Percentiles rank a stretch among this genome's conserved stretches.
Evolutionary conservation across 1,140 invertebrate genomes (phyloP).

Genomic region (Planococcus citri): DNA sequence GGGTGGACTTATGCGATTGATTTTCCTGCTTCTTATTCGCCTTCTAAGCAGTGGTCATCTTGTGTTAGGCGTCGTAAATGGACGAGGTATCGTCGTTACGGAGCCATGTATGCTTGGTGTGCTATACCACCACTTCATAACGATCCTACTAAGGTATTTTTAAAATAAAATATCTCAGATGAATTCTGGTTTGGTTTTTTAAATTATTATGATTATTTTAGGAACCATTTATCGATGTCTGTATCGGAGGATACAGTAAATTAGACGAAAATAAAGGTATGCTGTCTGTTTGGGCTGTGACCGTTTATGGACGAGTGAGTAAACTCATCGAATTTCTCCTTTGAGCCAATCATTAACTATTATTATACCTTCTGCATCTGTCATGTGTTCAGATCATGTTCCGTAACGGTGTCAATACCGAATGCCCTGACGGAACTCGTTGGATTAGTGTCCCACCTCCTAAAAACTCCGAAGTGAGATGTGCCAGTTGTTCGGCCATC

Average conservation of each 20-base stretch:
- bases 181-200: constrained; percentile 16
- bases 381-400: constrained; percentile 58
- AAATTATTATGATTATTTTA: no score
- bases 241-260: constrained; percentile 68
- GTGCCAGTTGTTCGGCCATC: constrained; percentile 67
- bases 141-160: constrained; percentile 57
- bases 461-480: constrained; percentile 61
- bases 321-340: constrained; percentile 10
- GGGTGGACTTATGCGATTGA: constrained; percentile 89
- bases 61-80: constrained; percentile 80
- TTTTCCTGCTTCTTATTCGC: constrained; percentile 72
- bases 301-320: constrained; percentile 65
- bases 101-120: constrained; percentile 82
- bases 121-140: constrained; percentile 74
- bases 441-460: constrained; percentile 66
- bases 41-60: constrained; percentile 77
- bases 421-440: constrained; percentile 66
- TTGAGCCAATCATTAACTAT: neutral
- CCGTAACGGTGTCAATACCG: constrained; percentile 59
- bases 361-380: neutral
- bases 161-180: constrained; percentile 11
- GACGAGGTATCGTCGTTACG: constrained; percentile 72
- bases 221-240: constrained; percentile 70
- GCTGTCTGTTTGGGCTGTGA: constrained; percentile 79
- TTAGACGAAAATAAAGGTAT: constrained; percentile 57